Evolutionary conservation across 2,888 invertebrate genomes (phyloP), one percentile per base, ranked within the genome.

Genomic region (Drosophila kambysellisi): DNA sequence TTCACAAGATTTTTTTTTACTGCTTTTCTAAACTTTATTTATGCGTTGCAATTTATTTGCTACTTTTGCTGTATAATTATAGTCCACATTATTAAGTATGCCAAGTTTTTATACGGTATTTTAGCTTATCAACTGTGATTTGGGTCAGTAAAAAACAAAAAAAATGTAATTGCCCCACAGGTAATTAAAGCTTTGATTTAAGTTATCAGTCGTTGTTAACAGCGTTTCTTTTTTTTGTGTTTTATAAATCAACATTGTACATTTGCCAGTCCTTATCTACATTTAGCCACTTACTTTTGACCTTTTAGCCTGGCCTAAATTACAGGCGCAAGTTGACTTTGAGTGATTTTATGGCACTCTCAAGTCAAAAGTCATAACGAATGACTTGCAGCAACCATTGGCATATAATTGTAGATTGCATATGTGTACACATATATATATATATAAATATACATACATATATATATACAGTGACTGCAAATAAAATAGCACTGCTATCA

Each of bases 241-340:
- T 46, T 46, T 25, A 46, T 8, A 46, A 25, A 8, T 46, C 46
- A 46, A 46, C 46, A 46, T 8, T 8, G 20, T 15, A 17, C n/a
- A 32, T 37, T 17, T 25, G 4, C 4, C 25, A 9, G 12, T 39
- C 39, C n/a, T 58, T 39, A 41, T 39, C 33, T 48, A 58, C 43
- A 30, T 68, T 35, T 17, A 17, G 54, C 37, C 29, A 29, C 39
- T 30, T 46, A 70, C 79, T 76, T 74, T 82, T 88, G 83, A 85
- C 83, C 86, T 88, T 81, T 76, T 43, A 37, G 35, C 54, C 59
- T 67, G 59, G 41, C 74, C 83, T 67, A 63, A 85, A 84, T 80
- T 71, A 82, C 68, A 73, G 67, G 58, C 59, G 79, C 69, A 52
- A 54, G 54, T 50, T 58, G 51, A 37, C 17, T 65, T 35, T 25